Conservation (phyloP, 2,113 vertebrate species). For the Rhodinocichla rosea region DNA sequence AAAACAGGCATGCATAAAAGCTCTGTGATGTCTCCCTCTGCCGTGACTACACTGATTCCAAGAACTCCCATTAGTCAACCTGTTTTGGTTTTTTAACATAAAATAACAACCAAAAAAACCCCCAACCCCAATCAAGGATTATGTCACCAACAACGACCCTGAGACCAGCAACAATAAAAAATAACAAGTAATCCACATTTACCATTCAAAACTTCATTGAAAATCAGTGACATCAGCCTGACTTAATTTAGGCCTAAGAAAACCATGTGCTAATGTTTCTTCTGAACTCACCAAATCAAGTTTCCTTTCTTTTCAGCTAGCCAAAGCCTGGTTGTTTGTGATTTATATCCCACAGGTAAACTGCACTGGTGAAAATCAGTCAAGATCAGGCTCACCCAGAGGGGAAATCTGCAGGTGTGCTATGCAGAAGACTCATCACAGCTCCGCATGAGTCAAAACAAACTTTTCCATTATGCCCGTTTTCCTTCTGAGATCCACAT, state of each 20-base stretch:
- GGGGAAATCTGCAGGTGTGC: rapidly evolving
- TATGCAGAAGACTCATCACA: background rate
- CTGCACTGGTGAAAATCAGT: background rate
- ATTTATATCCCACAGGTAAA: background rate
- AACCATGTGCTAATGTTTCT: background rate
- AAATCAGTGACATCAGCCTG: background rate
- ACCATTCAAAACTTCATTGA: background rate
- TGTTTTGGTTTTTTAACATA: background rate
- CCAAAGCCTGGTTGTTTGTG: rapidly evolving
- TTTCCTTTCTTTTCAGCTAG: background rate
- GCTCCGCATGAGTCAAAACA: rapidly evolving
- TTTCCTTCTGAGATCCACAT: background rate
- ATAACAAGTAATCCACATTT: background rate
- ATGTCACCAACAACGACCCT: rapidly evolving
- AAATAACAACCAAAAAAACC: background rate
- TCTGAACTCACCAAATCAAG: background rate
- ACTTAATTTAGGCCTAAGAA: background rate
- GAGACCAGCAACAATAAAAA: background rate
- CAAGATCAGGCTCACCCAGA: background rate
- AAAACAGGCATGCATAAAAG: background rate
- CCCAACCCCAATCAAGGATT: background rate
- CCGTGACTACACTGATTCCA: rapidly evolving
- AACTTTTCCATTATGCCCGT: rapidly evolving
- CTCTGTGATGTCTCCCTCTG: rapidly evolving
- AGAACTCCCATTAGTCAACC: background rate